phyloP scores from a whole-genome alignment of 2,888 invertebrate species.

The Orchestes rusci region DNA sequence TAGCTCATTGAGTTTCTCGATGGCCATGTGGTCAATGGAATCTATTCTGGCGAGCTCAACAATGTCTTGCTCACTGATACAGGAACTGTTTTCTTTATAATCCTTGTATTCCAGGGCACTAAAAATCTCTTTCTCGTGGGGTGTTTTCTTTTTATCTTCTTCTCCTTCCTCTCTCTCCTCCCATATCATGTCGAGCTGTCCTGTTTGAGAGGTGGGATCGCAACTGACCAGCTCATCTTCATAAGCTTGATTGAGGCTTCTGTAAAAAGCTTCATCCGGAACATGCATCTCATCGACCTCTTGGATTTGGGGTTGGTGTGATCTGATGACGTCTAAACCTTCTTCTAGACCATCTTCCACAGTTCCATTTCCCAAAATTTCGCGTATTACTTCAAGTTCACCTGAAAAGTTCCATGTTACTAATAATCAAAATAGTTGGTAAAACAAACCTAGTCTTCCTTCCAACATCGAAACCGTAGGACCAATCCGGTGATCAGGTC shows the following conservation, averaged over 20 bases:
- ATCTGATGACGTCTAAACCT: constrained; percentile 51
- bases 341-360: constrained; percentile 62
- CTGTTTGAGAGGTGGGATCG: constrained; percentile 47
- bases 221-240: constrained; percentile 65
- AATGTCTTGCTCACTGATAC: constrained; percentile 70
- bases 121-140: constrained; percentile 54
- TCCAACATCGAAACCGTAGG: constrained; percentile 21
- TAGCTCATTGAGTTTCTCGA: constrained; percentile 71
- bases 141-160: constrained; percentile 42
- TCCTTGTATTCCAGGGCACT: constrained; percentile 73
- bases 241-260: constrained; percentile 81
- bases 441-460: constrained; percentile 16
- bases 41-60: constrained; percentile 68
- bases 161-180: constrained; percentile 75
- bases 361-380: constrained; percentile 58
- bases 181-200: constrained; percentile 81
- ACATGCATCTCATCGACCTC: constrained; percentile 51
- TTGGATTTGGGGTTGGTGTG: constrained; percentile 37
- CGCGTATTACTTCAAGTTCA: constrained; percentile 55
- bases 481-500: constrained; percentile 43
- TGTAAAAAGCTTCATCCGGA: constrained; percentile 82
- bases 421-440: background rate
- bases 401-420: constrained; percentile 26
- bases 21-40: constrained; percentile 68
- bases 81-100: constrained; percentile 66